These are phyloP conservation scores for Dufourea novaeangliae DNA, from an alignment of 1,140 invertebrate genomes.

Conservation along the genomic window DNA sequence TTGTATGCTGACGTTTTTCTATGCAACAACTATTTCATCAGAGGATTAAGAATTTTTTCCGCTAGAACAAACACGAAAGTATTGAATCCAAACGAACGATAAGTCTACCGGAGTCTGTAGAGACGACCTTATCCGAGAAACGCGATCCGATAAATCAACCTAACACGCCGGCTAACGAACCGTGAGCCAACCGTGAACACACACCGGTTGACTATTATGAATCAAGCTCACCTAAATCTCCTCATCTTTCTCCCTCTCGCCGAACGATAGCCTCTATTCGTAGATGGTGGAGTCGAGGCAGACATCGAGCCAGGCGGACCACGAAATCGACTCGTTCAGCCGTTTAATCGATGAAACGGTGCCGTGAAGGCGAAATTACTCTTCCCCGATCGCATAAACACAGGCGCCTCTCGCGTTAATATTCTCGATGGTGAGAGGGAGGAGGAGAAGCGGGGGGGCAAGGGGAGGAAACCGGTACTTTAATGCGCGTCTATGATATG, in stretches of 20 bases:
- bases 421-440: not conserved
- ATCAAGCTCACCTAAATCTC: constrained; percentile 2
- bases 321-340: constrained; percentile 49
- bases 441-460: constrained; percentile 9
- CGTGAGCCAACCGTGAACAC: not conserved
- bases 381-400: constrained; percentile 63
- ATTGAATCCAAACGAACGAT: not conserved
- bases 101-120: not conserved
- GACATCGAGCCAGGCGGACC: constrained; percentile 44
- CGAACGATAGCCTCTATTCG: constrained; percentile 2
- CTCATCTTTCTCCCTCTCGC: too few species aligned
- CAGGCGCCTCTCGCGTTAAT: constrained; percentile 72
- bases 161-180: not conserved
- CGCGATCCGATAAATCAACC: not conserved
- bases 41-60: not conserved
- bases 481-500: constrained; percentile 75
- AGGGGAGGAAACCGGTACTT: constrained; percentile 63
- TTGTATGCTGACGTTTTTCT: too few species aligned
- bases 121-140: not conserved
- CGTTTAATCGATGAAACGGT: constrained; percentile 56
- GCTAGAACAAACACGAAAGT: not conserved
- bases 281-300: not conserved
- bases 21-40: too few species aligned
- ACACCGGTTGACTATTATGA: not conserved
- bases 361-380: constrained; percentile 39